Conservation (phyloP, 1,140 invertebrate genomes). For the Charaxes varanes region DNA sequence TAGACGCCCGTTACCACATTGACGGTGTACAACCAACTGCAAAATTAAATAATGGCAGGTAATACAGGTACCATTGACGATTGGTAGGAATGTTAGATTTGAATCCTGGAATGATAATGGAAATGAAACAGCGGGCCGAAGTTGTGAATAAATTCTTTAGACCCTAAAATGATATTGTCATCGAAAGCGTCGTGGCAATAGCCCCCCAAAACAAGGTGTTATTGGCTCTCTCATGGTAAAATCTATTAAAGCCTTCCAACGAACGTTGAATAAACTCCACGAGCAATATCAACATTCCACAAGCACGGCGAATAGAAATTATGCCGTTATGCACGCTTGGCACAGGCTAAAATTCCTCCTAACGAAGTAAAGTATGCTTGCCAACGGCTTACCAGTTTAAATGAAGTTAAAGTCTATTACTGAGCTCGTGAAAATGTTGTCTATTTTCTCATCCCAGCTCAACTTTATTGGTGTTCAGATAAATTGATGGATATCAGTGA, state of each 20-base stretch:
- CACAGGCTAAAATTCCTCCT: slow-evolving; percentile 15
- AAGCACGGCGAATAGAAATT: slow-evolving; percentile 12
- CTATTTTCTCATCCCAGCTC: slow-evolving; percentile 9
- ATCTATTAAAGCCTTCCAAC: slow-evolving; percentile 1
- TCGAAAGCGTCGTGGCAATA: too few species aligned
- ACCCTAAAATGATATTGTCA: too few species aligned
- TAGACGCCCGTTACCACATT: slow-evolving; percentile 94
- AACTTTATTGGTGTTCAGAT: neutral
- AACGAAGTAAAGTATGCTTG: slow-evolving; percentile 16
- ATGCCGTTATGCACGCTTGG: slow-evolving; percentile 14
- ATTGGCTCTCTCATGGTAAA: too few species aligned
- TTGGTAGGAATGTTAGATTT: too few species aligned
- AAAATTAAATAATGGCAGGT: too few species aligned
- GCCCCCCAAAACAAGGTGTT: too few species aligned
- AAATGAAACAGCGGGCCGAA: too few species aligned
- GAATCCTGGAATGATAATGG: too few species aligned
- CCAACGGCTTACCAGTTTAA: slow-evolving; percentile 15
- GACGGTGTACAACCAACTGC: slow-evolving; percentile 80
- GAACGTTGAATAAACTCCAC: neutral
- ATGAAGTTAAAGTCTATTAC: slow-evolving; percentile 19
- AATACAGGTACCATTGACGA: too few species aligned
- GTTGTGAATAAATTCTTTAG: too few species aligned
- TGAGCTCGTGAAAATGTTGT: slow-evolving; percentile 14
- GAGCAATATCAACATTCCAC: neutral
- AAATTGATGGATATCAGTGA: neutral